Conservation (phyloP, 2,888 invertebrate genomes). For the Callyntrura guangdongensis region DNA sequence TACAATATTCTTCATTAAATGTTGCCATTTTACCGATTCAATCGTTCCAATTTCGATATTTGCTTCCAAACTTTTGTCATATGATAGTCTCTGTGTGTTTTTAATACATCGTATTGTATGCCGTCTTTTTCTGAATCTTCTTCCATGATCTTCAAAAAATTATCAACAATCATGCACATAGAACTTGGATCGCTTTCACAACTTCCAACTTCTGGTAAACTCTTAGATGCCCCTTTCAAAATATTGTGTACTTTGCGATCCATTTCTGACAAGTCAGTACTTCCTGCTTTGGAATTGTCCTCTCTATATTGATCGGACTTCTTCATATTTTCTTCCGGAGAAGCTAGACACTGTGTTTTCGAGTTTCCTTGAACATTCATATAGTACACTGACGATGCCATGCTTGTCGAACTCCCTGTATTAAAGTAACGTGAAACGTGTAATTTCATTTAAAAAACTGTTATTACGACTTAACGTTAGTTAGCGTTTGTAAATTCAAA, state of each 20-base stretch:
- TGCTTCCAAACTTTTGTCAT: conserved; percentile 69
- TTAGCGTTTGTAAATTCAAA: too few relatives aligned
- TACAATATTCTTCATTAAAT: too few relatives aligned
- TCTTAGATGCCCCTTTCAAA: background rate
- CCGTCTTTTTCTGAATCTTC: conserved; percentile 39
- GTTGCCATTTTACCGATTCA: conserved; percentile 52
- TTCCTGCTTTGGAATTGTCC: background rate
- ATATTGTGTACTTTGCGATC: background rate
- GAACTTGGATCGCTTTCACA: conserved; percentile 74
- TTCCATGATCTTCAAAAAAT: conserved; percentile 58
- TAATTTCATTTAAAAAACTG: too few relatives aligned
- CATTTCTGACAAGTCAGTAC: conserved; percentile 28
- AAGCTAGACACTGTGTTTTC: background rate
- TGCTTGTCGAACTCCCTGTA: conserved; percentile 67
- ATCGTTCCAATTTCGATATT: conserved; percentile 59
- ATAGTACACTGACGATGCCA: conserved; percentile 74
- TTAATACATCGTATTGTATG: conserved; percentile 53
- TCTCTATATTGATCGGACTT: conserved; percentile 14
- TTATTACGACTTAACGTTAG: too few relatives aligned
- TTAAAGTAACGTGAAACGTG: background rate
- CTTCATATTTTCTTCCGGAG: background rate
- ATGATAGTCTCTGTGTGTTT: conserved; percentile 76
- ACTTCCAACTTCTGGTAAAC: background rate
- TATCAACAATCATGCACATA: conserved; percentile 63
- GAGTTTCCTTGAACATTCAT: conserved; percentile 68